Base-by-base conservation (phyloP, 2,888 invertebrate genomes). In the Neuroscelio doddi region DNA sequence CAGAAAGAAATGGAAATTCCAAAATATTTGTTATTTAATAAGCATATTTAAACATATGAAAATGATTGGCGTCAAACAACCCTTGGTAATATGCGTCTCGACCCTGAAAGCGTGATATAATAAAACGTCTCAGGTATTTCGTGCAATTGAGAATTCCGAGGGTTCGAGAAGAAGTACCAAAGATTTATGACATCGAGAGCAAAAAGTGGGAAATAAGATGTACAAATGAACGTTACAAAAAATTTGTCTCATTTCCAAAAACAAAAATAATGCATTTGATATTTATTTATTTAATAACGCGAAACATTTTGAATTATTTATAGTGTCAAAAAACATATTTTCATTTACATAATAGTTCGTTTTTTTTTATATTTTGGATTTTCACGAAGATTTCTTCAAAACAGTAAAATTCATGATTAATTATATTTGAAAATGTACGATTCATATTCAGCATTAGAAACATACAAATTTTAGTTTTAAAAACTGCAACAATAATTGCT, bases 71-170 rank as follows among this genome's bases (percentile, higher is more conserved):
- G 45, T 9, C 15, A 17, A 46, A 58, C 29, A 45, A 41, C 55
- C 46, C 21, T 55, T 39, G 42, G 41, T 29, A 30, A 50, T 51
- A 47, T 42, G 44, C 49, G 41, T 38, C 45, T 36, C 51, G 56
- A 15, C 50, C 55, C 51, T 55, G 45, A 36, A 36, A 47, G 53
- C 32, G 46, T 27, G 36, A 49, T 55, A 59, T 55, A 51, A 46
- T 53, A 46, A 64, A 55, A 55, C 14, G 55, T 59, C 45, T 36
- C 41, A 59, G 51, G 46, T 51, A 64, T 64, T 55, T 42, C 46
- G 46, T 55, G 56, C 65, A 65, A 65, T 65, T 61, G 51, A 56
- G 56, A 55, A 65, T 61, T 61, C 61, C 65, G 21, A n/a, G 17
- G 45, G 58, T 56, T 46, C 26, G 55, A 55, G 34, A 44, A 47